Base-by-base conservation (phyloP, 2,888 invertebrate genomes). In the Acanthosepion lycidas region DNA sequence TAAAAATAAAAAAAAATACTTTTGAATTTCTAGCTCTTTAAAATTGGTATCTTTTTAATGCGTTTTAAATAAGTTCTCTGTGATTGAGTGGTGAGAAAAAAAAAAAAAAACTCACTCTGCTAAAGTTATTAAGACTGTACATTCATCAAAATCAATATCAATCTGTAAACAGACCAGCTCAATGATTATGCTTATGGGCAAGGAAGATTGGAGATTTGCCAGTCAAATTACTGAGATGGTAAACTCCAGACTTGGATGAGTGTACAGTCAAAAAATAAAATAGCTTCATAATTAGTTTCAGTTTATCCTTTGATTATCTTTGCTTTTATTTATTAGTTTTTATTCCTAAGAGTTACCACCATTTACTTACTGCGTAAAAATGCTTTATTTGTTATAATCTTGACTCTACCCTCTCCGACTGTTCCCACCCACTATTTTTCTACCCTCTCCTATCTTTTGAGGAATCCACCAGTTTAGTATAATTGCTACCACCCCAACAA, bases 31-130 rank as follows among this genome's bases (percentile, higher is more conserved):
- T 8, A 33, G 23, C 23, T 78, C 18, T 78, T 78, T 15, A 78
- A 78, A n/a, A 78, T 78, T 78, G 78, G 78, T 12, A 78, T 78
- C 78, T n/a, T 78, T 78, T 78, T 78, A 78, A 78, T 78, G 78
- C 33, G n/a, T 33, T 78, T n/a, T 78, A 15, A 78, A 78, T 59
- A 59, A 59, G 59, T 59, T 78, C 78, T 33, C n/a, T 15, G 9
- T 12, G 18, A 78, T 78, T 78, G 78, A 33, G n/a, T 78, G 23
- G n/a, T 78, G 78, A 78, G n/a, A n/a, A n/a, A n/a, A 59, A 59
- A 59, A n/a, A n/a, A n/a, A 59, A 59, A 59, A 59, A 59, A 59
- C 20, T 59, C 59, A 59, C 59, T 59, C 4, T 59, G 20, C 23
- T 5, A 23, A 59, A 59, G 59, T 28, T 78, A 78, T n/a, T 78